phyloP scores from a whole-genome alignment of 2,797 vertebrate species.

The Acanthurus tractus region DNA sequence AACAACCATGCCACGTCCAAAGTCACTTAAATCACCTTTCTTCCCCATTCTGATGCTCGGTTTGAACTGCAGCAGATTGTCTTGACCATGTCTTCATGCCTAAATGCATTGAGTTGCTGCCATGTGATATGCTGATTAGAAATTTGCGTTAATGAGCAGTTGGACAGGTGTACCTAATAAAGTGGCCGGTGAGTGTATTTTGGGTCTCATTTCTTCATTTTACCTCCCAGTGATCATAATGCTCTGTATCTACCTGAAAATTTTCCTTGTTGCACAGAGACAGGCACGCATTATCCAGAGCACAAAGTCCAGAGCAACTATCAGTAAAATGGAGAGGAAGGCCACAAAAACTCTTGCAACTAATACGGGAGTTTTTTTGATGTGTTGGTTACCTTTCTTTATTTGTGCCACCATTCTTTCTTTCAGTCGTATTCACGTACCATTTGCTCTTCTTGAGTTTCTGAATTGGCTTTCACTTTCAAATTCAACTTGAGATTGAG shows the following conservation, averaged over 20 bases:
- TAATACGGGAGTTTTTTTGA: constrained; percentile 87
- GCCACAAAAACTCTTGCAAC: constrained; percentile 88
- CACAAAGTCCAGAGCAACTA: constrained; percentile 48
- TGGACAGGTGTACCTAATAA: too few species aligned
- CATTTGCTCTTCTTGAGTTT: background rate
- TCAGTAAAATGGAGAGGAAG: constrained; percentile 83
- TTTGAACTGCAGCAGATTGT: too few species aligned
- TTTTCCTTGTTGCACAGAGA: constrained; percentile 86
- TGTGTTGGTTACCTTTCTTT: constrained; percentile 90
- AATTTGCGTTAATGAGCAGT: too few species aligned
- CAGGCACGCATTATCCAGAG: constrained; percentile 86
- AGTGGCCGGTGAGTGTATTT: too few species aligned
- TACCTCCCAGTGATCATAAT: constrained; percentile 88
- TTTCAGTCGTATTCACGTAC: background rate
- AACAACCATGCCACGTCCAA: too few species aligned
- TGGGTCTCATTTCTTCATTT: constrained; percentile 76
- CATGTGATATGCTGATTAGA: too few species aligned
- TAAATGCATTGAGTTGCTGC: too few species aligned
- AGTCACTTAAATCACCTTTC: too few species aligned
- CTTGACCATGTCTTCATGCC: too few species aligned
- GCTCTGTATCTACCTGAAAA: constrained; percentile 87
- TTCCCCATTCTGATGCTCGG: too few species aligned
- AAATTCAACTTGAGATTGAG: too few species aligned
- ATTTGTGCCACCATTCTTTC: constrained; percentile 82
- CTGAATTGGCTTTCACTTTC: constrained; percentile 86